A percentile compares a stretch with the other conserved stretches of the same genome.
These are phyloP conservation scores for Clostera curtula DNA, from an alignment of 2,888 invertebrate species.

Conservation along the genomic window DNA sequence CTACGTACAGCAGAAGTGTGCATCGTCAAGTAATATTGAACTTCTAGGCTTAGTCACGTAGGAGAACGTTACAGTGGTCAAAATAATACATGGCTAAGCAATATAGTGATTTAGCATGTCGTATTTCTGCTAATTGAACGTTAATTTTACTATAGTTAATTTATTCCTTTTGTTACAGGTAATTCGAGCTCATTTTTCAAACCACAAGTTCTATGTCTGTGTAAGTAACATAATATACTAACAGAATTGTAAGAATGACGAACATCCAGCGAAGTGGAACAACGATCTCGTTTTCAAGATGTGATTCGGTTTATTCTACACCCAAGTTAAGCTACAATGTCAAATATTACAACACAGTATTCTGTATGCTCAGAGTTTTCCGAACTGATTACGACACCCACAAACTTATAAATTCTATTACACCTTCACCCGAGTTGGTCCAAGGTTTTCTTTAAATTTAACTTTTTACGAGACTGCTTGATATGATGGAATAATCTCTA, in stretches of 20 bases:
- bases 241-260: neutral
- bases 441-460: constrained; percentile 35
- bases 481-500: too few relatives aligned
- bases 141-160: too few relatives aligned
- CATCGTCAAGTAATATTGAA: constrained; percentile 33
- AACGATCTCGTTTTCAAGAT: constrained; percentile 5
- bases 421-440: constrained; percentile 28
- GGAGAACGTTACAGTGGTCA: constrained; percentile 20
- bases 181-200: constrained; percentile 19
- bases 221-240: constrained; percentile 10
- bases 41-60: constrained; percentile 28
- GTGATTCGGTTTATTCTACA: constrained; percentile 5
- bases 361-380: constrained; percentile 20
- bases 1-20: constrained; percentile 20
- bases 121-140: too few relatives aligned
- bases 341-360: constrained; percentile 15
- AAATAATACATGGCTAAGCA: too few relatives aligned
- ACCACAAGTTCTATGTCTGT: constrained; percentile 14
- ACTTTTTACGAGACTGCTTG: constrained; percentile 22
- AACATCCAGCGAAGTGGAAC: constrained; percentile 2
- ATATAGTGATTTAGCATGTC: too few relatives aligned
- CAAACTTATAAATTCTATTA: constrained; percentile 33
- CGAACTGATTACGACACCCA: constrained; percentile 26
- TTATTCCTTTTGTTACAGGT: constrained; percentile 41
- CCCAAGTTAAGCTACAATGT: constrained; percentile 9